Percentiles rank a stretch among this genome's conserved stretches.
Conservation (phyloP, 2,797 vertebrate species). For the Acrocephalus scirpaceus region DNA sequence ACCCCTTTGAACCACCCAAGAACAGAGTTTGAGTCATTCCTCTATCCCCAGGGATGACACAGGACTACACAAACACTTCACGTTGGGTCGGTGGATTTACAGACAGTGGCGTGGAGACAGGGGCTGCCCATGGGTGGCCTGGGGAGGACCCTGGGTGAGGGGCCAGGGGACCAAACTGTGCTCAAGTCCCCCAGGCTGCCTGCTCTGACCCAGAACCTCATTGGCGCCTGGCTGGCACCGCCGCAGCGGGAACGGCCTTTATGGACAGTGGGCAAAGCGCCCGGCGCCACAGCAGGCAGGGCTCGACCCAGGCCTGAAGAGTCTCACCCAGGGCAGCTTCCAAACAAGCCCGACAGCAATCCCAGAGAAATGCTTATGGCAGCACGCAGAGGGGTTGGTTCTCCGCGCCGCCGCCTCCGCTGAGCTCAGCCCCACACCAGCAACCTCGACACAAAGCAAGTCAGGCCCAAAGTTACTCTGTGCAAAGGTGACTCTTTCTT, state of each 20-base stretch:
- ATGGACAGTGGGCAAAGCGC: neutral
- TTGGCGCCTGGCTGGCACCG: fast-evolving
- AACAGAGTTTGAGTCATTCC: neutral
- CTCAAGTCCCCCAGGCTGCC: neutral
- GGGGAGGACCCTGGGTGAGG: neutral
- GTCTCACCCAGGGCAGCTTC: neutral
- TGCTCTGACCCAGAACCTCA: neutral
- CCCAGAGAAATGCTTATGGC: neutral
- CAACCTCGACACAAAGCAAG: neutral
- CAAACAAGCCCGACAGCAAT: neutral
- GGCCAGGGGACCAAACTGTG: neutral
- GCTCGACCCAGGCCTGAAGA: neutral
- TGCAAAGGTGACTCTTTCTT: constrained; percentile 31
- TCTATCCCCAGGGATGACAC: neutral
- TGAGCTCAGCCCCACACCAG: neutral
- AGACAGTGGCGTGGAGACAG: fast-evolving
- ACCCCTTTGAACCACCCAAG: neutral
- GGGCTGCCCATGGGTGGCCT: neutral
- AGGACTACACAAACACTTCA: fast-evolving
- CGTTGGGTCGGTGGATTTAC: fast-evolving
- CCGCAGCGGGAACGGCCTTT: neutral
- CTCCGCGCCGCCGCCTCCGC: neutral
- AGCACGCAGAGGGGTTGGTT: neutral
- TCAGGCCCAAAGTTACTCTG: constrained; percentile 40
- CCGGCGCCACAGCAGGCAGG: neutral